Evolutionary conservation across 2,113 vertebrate species (phyloP), one percentile per base, ranked within the genome.

Genomic region (Syngnathus typhle): DNA sequence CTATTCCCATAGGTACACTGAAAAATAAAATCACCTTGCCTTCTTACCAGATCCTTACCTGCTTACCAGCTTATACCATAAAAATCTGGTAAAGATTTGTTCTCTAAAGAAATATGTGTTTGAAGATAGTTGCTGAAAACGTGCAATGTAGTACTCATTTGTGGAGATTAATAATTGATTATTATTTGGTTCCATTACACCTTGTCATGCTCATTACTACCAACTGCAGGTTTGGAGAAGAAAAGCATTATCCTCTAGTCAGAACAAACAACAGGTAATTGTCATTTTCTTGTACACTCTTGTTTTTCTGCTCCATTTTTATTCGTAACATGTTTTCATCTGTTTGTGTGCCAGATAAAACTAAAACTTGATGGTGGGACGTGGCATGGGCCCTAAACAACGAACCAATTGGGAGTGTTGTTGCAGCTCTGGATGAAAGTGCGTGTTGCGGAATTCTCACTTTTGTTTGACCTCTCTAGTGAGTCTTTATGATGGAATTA

Each of bases 391-490:
- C 49, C 23, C 5, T 32, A 32, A 32, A 32, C 27, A 32, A 16
- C 36, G 21, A 58, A 47, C 5, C 15, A 18, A 58, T 49, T 52
- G 21, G 19, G 7, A n/a, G 5, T 27, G 27, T 27, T 27, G 23
- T 13, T 32, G 9, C 12, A 6, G 23, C 12, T 27, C 27, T 3
- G 27, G 27, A 7, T 58, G 12, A 58, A 58, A 7, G 55, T 36
- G 15, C 6, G 15, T 36, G 13, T 36, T 6, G 2, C 27, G 52
- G 52, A 27, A 55, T 58, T 39, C 41, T 60, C 15, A 41, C 19
- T 39, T 41, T 61, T 41, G 10, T 21, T 61, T 61, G 60, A 61
- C 60, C 60, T 61, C 38, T 61, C 19, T 43, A 43, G 60, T 23
- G 38, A 21, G 60, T 41, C 60, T 61, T 61, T n/a, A n/a, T 12